Evolutionary conservation across 2,113 vertebrate species (phyloP).

Genomic region (Coturnix japonica): DNA sequence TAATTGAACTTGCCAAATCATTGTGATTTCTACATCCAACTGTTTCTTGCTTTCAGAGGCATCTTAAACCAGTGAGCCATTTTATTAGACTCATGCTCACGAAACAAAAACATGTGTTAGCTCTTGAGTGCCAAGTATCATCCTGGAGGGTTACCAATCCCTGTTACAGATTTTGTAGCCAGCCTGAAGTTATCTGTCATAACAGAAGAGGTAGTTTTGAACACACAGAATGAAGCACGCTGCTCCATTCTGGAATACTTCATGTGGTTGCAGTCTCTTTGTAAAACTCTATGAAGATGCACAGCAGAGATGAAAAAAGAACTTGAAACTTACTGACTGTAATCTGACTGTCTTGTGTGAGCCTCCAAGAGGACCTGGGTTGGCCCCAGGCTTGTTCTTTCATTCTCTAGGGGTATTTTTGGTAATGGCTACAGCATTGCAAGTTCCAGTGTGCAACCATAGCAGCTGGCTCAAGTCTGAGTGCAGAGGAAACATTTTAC

Average conservation of each 20-base stretch:
- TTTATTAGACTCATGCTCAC: conserved; percentile 69
- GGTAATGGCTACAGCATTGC: background rate
- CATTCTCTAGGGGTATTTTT: background rate
- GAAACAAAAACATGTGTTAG: conserved; percentile 65
- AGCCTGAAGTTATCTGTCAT: conserved; percentile 61
- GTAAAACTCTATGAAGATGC: background rate
- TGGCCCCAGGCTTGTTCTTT: background rate
- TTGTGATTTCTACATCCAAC: conserved; percentile 56
- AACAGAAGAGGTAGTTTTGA: conserved; percentile 57
- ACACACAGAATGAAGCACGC: conserved; percentile 6
- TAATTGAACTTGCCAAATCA: conserved; percentile 60
- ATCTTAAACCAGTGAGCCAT: conserved; percentile 69
- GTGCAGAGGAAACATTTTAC: background rate
- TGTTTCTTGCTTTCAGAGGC: conserved; percentile 44
- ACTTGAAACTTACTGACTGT: background rate
- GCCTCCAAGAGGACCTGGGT: background rate
- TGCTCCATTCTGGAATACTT: conserved; percentile 39
- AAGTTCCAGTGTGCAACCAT: background rate
- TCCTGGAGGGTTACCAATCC: conserved; percentile 65
- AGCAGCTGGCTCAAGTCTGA: background rate
- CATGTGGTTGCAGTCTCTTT: background rate
- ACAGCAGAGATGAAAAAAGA: background rate
- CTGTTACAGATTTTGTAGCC: conserved; percentile 39
- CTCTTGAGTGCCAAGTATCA: conserved; percentile 61
- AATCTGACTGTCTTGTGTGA: fast-evolving